Conservation (phyloP, 2,888 invertebrate genomes). For the Polylopha cassiicola region DNA sequence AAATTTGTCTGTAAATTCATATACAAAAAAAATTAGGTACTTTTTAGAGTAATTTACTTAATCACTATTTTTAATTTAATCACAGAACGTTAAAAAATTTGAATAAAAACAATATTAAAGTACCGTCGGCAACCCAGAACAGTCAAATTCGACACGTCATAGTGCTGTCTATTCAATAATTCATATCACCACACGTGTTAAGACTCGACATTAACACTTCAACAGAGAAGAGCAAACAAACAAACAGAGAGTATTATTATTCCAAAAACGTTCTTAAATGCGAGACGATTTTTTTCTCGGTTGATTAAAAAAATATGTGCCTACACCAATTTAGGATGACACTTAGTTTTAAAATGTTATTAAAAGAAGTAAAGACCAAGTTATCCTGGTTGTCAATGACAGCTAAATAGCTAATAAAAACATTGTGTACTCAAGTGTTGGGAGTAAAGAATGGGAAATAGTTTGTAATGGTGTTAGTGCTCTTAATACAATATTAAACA, state of each 20-base stretch:
- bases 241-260: constrained; percentile 44
- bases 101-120: constrained; percentile 8
- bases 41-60: too few species aligned
- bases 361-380: not conserved
- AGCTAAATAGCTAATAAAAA: constrained; percentile 44
- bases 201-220: constrained; percentile 63
- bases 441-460: constrained; percentile 6
- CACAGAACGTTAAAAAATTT: too few species aligned
- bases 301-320: constrained; percentile 23
- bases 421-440: constrained; percentile 45
- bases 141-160: constrained; percentile 18
- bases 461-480: constrained; percentile 1
- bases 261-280: constrained; percentile 32
- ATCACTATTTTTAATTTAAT: too few species aligned
- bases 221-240: constrained; percentile 52
- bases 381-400: constrained; percentile 6
- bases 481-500: constrained; percentile 5
- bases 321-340: constrained; percentile 3
- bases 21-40: too few species aligned
- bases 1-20: too few species aligned
- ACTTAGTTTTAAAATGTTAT: not conserved
- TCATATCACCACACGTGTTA: constrained; percentile 62
- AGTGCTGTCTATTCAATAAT: constrained; percentile 55
- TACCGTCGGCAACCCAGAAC: constrained; percentile 16
- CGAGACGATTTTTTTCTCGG: constrained; percentile 31